Base-by-base conservation (phyloP, 2,797 vertebrate genomes). In the Decapterus maruadsi region DNA sequence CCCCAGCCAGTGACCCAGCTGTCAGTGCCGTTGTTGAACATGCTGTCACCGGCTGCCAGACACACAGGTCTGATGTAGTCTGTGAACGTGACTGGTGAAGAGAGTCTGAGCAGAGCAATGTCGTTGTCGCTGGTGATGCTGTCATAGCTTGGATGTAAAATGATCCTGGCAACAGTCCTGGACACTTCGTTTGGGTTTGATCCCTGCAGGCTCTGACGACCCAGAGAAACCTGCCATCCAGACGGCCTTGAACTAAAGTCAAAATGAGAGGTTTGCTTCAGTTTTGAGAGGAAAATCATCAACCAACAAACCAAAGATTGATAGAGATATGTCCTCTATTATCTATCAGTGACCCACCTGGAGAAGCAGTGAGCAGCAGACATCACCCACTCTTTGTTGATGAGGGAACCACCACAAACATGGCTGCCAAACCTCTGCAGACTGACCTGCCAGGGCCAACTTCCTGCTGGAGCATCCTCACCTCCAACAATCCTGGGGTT, bases 21-120 rank as follows among this genome's bases (percentile, higher is more conserved):
- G 8, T 84, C 75, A 55, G 79, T 86, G 1, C 86, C 92, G 1
- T 14, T 85, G 68, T 79, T 71, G 75, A 94, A 92, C 68, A 70
- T 69, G 71, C 92, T 93, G 26, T 20, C 64, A 64, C 42, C 60
- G 1, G 77, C 91, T 84, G 95, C 95, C 72, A 96, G 90, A 85
- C 95, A 96, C 70, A 96, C 90, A 2, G 96, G 96, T 53, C 88
- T 90, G 83, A 96, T 91, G 69, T 83, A 87, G 68, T 94, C 88
- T 38, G 92, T 93, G 84, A 95, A 95, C 5, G 0, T 16, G 43
- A 95, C 75, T 0, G 94, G 66, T 9, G 1, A 51, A 0, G 54
- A 84, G 60, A 96, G 90, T 73, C 17, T 92, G 62, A 94, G 62
- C 64, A 94, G 83, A 78, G 90, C 88, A 0, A 94, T 88, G 75